A percentile compares a stretch with the other conserved stretches of the same genome.
These are phyloP conservation scores for Lamellibrachia luymesi DNA, from an alignment of 1,140 invertebrate genomes.

Conservation along the genomic window DNA sequence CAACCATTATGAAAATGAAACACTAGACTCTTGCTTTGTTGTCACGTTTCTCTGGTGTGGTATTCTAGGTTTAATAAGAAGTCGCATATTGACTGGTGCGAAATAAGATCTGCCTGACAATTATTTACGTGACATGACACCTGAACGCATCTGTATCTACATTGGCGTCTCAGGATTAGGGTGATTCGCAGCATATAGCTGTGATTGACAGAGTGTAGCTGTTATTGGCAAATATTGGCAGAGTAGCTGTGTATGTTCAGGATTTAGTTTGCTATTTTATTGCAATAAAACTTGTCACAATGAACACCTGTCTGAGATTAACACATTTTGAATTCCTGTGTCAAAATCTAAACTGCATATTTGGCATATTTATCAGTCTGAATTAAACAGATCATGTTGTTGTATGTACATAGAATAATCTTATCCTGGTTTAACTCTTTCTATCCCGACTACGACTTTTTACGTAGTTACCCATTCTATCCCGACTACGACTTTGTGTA, in stretches of 20 bases:
- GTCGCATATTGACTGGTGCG: neutral
- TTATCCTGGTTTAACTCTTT: no score
- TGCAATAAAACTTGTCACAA: neutral
- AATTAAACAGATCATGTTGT: no score
- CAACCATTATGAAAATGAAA: neutral
- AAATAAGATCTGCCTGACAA: neutral
- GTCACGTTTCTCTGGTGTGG: neutral
- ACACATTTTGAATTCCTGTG: neutral
- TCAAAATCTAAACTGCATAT: neutral
- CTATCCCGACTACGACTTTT: no score
- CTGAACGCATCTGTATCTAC: neutral
- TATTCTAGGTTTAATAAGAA: neutral
- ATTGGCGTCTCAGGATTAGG: neutral
- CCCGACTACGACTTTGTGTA: no score
- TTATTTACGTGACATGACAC: neutral
- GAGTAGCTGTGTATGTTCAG: neutral
- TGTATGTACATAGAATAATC: no score
- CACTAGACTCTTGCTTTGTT: neutral
- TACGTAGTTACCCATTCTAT: no score
- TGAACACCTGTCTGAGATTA: neutral
- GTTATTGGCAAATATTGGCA: no score
- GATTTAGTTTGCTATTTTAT: neutral
- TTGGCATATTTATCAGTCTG: no score
- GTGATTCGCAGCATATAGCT: neutral
- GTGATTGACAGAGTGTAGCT: neutral